Conservation (phyloP, 2,797 vertebrate genomes). For the Falco naumanni region DNA sequence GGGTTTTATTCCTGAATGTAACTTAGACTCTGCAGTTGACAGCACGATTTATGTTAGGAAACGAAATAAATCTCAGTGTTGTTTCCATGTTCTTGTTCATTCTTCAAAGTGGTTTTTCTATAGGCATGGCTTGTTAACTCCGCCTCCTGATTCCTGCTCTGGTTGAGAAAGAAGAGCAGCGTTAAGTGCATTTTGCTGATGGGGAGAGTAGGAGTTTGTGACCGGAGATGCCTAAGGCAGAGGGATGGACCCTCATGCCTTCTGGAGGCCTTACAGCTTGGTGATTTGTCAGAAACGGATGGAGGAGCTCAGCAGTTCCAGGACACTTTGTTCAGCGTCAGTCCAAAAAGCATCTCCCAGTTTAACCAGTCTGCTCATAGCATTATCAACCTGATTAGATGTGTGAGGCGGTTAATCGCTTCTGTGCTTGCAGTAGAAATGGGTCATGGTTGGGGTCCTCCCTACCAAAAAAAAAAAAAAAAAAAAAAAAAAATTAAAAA, state of each 20-base stretch:
- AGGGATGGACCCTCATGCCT: background rate
- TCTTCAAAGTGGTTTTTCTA: background rate
- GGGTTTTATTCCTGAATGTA: slow-evolving; percentile 17
- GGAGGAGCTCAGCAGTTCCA: background rate
- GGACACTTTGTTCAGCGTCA: rapidly evolving
- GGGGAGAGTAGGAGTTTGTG: background rate
- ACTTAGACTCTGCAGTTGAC: background rate
- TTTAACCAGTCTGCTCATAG: background rate
- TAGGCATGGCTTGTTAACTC: background rate
- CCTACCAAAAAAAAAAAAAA: background rate
- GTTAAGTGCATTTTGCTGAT: background rate
- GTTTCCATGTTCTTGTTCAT: background rate
- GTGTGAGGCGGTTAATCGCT: background rate
- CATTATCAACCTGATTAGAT: rapidly evolving
- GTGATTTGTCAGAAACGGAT: background rate
- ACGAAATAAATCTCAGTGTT: background rate
- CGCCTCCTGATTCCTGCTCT: background rate
- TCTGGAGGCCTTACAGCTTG: background rate
- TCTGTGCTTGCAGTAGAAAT: rapidly evolving
- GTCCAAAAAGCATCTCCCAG: background rate
- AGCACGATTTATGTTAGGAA: slow-evolving; percentile 48
- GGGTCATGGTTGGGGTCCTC: background rate
- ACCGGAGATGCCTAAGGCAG: background rate
- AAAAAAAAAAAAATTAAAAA: no score
- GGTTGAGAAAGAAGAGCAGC: background rate